Evolutionary conservation across 2,888 invertebrate genomes (phyloP).

Genomic region (Muschampia staudingeri): DNA sequence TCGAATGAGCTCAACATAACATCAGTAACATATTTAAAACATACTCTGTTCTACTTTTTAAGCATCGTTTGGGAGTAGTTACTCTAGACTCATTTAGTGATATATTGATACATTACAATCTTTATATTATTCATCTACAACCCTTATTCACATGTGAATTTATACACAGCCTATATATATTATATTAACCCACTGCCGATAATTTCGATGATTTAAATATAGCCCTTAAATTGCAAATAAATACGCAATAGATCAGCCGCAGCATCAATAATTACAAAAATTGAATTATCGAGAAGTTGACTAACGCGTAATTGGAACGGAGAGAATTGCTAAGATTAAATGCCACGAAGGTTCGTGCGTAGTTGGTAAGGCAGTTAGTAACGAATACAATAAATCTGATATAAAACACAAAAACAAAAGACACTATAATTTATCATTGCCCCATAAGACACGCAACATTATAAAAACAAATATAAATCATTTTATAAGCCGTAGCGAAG

Average conservation of each 20-base stretch:
- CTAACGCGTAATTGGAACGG: background rate
- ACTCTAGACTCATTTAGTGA: constrained; percentile 66
- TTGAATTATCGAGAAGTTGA: too few species aligned
- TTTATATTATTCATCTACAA: constrained; percentile 76
- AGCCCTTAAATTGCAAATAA: constrained; percentile 30
- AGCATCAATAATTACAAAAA: background rate
- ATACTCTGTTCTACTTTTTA: constrained; percentile 74
- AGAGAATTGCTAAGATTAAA: constrained; percentile 15
- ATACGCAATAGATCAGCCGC: background rate
- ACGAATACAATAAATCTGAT: constrained; percentile 69
- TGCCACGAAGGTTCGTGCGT: constrained; percentile 69
- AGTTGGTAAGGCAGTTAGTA: constrained; percentile 76
- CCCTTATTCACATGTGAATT: constrained; percentile 82
- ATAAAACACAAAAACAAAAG: constrained; percentile 63
- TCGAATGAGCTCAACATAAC: constrained; percentile 81
- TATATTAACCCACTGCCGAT: constrained; percentile 81
- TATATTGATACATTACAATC: constrained; percentile 79
- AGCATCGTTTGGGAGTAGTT: constrained; percentile 79
- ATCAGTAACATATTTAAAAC: constrained; percentile 75
- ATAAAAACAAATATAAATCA: constrained; percentile 52
- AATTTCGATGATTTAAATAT: constrained; percentile 73
- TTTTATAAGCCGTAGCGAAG: constrained; percentile 54
- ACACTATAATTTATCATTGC: constrained; percentile 35
- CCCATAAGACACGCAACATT: constrained; percentile 17
- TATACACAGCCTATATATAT: constrained; percentile 86